Conservation (phyloP, 2,888 invertebrate genomes). For the Dysmachus trigonus region DNA sequence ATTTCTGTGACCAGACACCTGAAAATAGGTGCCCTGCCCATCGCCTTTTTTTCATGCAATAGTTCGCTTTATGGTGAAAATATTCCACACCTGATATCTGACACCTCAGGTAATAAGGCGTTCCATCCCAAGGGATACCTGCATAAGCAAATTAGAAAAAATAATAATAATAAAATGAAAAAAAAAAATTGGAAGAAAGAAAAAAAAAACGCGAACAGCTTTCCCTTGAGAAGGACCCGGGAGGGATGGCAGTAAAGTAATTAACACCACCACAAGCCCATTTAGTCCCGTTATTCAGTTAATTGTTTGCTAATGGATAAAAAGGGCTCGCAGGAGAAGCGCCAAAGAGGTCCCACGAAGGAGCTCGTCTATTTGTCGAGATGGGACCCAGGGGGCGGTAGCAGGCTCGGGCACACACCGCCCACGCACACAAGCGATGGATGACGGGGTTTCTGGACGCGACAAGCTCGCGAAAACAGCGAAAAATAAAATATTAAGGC, state of each 20-base stretch:
- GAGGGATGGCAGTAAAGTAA: constrained; percentile 47
- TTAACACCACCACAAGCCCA: constrained; percentile 46
- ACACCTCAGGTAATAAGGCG: not conserved
- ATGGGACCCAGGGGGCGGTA: not conserved
- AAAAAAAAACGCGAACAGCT: constrained; percentile 13
- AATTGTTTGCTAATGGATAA: constrained; percentile 47
- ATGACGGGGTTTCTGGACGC: no score
- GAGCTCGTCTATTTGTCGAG: not conserved
- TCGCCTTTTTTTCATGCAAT: not conserved
- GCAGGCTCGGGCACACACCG: not conserved
- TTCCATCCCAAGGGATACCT: not conserved
- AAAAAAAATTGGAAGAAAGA: constrained; percentile 22
- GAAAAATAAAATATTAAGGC: not conserved
- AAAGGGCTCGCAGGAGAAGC: not conserved
- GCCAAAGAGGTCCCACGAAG: constrained; percentile 19
- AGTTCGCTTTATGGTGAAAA: not conserved
- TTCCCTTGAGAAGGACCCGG: not conserved
- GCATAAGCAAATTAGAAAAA: constrained; percentile 16
- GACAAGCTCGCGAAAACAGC: not conserved
- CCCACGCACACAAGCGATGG: not conserved
- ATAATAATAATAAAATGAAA: not conserved
- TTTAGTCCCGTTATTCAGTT: constrained; percentile 38
- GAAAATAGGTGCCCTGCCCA: constrained; percentile 3
- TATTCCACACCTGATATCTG: not conserved
- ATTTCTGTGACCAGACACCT: not conserved